Evolutionary conservation across 2,888 invertebrate genomes (phyloP).

Genomic region (Nemotelus pantherinus): DNA sequence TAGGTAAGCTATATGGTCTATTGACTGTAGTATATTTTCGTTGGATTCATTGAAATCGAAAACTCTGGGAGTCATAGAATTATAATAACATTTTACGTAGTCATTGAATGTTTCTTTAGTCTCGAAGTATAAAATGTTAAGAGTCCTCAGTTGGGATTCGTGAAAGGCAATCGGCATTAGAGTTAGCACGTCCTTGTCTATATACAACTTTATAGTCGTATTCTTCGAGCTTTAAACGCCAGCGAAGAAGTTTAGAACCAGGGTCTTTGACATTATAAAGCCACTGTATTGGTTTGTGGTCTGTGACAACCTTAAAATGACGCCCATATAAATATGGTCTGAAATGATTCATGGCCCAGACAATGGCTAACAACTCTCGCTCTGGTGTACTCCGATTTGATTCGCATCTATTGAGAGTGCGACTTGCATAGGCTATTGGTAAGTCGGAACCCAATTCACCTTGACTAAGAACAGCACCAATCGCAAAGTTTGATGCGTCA

Average conservation of each 20-base stretch:
- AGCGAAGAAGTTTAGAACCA: not conserved
- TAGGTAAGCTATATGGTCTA: no score
- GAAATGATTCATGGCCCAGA: not conserved
- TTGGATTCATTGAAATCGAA: slow-evolving; percentile 15
- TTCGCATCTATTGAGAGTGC: not conserved
- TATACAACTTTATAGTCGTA: slow-evolving; percentile 7
- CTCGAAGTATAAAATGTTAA: not conserved
- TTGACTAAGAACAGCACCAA: no score
- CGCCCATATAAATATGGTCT: not conserved
- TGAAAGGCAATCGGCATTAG: not conserved
- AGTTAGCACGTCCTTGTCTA: not conserved
- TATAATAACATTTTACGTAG: slow-evolving; percentile 1
- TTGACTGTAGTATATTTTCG: not conserved
- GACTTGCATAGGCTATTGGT: not conserved
- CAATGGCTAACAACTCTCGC: not conserved
- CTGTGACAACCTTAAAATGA: no score
- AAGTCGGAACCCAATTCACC: not conserved
- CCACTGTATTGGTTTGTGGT: slow-evolving; percentile 17
- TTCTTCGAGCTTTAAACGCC: not conserved
- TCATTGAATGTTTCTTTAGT: slow-evolving; percentile 16
- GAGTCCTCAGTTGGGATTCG: no score
- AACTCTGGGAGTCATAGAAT: not conserved
- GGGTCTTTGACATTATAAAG: slow-evolving; percentile 3
- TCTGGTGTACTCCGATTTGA: slow-evolving; percentile 1
- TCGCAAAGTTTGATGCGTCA: not conserved